phyloP scores from a whole-genome alignment of 2,797 vertebrate genomes.

The Poecilia gillii region DNA sequence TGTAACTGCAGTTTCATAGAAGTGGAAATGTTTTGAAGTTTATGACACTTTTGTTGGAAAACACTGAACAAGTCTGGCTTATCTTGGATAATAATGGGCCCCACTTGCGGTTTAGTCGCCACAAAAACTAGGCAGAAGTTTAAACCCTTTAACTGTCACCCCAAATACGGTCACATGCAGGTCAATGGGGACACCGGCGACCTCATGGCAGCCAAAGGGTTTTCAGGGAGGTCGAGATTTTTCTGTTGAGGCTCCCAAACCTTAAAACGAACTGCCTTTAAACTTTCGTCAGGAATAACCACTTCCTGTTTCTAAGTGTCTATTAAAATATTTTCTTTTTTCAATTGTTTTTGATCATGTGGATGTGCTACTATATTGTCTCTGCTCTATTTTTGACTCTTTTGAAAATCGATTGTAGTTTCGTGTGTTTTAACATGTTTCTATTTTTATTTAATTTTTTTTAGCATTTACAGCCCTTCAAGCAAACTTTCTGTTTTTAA shows the following conservation, averaged over 20 bases:
- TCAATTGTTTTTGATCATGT: neutral
- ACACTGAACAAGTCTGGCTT: neutral
- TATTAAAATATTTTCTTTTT: neutral
- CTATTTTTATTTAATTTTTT: neutral
- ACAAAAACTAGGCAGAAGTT: neutral
- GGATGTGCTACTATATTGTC: neutral
- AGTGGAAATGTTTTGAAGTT: neutral
- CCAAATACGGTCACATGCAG: too few relatives aligned
- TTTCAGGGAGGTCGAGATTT: neutral
- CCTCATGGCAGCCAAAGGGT: too few relatives aligned
- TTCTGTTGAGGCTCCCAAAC: neutral
- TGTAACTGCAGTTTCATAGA: neutral
- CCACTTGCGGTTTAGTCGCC: neutral
- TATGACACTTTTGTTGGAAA: neutral
- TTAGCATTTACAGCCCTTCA: neutral
- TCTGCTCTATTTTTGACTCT: too few relatives aligned
- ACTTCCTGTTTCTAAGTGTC: neutral
- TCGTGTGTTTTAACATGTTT: neutral
- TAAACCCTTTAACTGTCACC: too few relatives aligned
- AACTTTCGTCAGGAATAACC: neutral
- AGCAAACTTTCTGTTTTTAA: neutral
- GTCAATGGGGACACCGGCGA: too few relatives aligned
- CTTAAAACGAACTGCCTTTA: neutral
- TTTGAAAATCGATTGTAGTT: neutral
- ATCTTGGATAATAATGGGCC: neutral